Evolutionary conservation across 2,113 vertebrate genomes (phyloP), one percentile per base, ranked within the genome.

Genomic region (Nerophis lumbriciformis): DNA sequence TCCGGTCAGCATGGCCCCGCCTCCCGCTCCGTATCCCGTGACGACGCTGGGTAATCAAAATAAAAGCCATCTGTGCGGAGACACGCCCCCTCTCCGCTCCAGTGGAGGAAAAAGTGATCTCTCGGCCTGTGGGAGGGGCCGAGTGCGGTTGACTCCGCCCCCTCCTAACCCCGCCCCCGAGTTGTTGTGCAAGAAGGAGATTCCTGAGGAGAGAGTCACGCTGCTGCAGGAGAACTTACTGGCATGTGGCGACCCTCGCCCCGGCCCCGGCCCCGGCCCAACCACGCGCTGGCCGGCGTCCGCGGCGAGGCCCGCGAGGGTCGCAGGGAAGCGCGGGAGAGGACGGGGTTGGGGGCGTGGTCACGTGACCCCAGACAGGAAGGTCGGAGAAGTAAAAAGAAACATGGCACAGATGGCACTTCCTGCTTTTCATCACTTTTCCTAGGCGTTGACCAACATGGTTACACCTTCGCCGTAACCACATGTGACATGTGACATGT

Each of bases 171-270:
- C 81, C 78, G 73, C 80, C 87, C 86, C 79, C 81, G 78, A 76
- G 78, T 75, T 81, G 84, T 90, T 90, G 89, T 85, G 89, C 82
- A 90, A 89, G 72, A 79, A 81, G 78, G 48, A 21, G 83, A 90
- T 90, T 90, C 89, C 89, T 85, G 69, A 89, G 87, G 45, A 58
- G 63, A 79, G 85, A 89, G 89, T 90, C 89, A 90, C 80, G 45
- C 83, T 76, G 83, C 87, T 87, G 88, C 83, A 86, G 87, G 85
- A 88, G 89, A 89, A 89, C 86, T 89, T 87, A 89, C 82, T 89
- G 89, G 88, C 89, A 89, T 4, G 74, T 64, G 76, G 66, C 68
- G 76, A 79, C 76, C 76, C 79, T 86, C 73, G 49, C 49, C 19
- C 19, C 4, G 42, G n/a, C n/a, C n/a, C n/a, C n/a, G n/a, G n/a